Evolutionary conservation across 1,140 invertebrate species (phyloP).

Genomic region (Papilio xuthus): DNA sequence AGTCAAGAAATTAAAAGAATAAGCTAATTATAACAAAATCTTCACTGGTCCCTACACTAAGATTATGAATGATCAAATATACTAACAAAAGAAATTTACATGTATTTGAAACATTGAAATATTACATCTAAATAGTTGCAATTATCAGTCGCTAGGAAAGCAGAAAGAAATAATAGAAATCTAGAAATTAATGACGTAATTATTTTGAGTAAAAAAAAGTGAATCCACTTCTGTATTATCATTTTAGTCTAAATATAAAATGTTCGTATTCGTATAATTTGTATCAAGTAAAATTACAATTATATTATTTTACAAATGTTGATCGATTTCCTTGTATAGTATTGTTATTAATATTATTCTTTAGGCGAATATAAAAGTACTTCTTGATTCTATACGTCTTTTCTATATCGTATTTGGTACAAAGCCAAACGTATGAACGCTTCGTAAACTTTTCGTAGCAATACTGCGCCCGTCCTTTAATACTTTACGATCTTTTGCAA

Average conservation of each 20-base stretch:
- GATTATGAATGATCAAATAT: constrained; percentile 2
- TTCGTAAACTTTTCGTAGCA: constrained; percentile 1
- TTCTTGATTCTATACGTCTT: neutral
- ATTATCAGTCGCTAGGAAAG: constrained; percentile 2
- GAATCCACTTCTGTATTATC: neutral
- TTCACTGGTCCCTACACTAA: constrained; percentile 25
- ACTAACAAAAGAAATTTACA: neutral
- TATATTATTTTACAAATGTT: neutral
- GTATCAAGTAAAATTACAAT: constrained; percentile 9
- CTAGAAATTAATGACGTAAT: neutral
- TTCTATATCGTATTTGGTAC: constrained; percentile 26
- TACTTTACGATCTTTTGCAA: constrained; percentile 35
- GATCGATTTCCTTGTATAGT: neutral
- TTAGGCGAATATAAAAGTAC: constrained; percentile 11
- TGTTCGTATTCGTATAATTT: neutral
- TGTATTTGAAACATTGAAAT: neutral
- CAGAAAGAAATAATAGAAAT: neutral
- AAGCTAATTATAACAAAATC: constrained; percentile 24
- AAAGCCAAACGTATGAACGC: constrained; percentile 27
- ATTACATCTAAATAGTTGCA: neutral
- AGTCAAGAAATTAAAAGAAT: neutral
- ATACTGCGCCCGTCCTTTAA: constrained; percentile 11
- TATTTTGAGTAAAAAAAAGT: neutral
- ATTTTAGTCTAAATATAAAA: constrained; percentile 1
- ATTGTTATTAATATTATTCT: constrained; percentile 5